Base-by-base conservation (phyloP, 35 echinoderm and acorn worm species). In the Chiridota heheva region DNA sequence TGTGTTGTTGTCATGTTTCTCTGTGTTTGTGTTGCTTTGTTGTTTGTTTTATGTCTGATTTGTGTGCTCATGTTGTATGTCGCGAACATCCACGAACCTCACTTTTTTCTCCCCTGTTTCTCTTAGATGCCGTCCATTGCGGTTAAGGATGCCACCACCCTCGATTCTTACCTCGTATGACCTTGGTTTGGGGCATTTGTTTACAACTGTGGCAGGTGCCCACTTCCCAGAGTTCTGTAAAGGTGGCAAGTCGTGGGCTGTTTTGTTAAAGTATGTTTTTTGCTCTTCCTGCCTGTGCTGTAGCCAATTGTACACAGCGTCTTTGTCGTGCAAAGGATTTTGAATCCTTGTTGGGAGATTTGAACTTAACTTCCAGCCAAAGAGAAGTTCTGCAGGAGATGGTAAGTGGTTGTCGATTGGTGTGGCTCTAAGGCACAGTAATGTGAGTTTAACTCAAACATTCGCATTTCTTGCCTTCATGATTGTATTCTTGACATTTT, bases 361-460 rank as follows among this genome's bases (percentile, higher is more conserved):
- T 22, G 63, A 76, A 31, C 77, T 63, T 7, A 78, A 7, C 39
- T 70, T 63, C 30, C 84, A 51, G 32, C 40, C 58, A 48, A 58
- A 81, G 5, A 93, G 86, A 42, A 82, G 44, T 61, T 89, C 87
- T 29, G 86, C 67, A 33, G 77, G 86, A 26, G 86, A 89, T 36
- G 86, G 86, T 59, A 89, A 18, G 27, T 45, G 32, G 12, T 29
- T 73, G 55, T 82, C 77, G 20, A 87, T 62, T 7, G 83, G 90
- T 28, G 84, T 92, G 7, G 73, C 28, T 18, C 42, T 30, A 13
- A 43, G 63, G 39, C 5, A 49, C 29, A 82, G 22, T 43, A 86
- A 44, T 28, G 36, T 37, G 37, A 39, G 69, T 8, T 67, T 67
- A 16, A 53, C 25, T 34, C 77, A 56, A 20, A 76, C 42, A 6